Percentiles rank a stretch among this genome's conserved stretches.
These are phyloP conservation scores for Phlogophora meticulosa DNA, from an alignment of 2,888 invertebrate species.

Conservation along the genomic window DNA sequence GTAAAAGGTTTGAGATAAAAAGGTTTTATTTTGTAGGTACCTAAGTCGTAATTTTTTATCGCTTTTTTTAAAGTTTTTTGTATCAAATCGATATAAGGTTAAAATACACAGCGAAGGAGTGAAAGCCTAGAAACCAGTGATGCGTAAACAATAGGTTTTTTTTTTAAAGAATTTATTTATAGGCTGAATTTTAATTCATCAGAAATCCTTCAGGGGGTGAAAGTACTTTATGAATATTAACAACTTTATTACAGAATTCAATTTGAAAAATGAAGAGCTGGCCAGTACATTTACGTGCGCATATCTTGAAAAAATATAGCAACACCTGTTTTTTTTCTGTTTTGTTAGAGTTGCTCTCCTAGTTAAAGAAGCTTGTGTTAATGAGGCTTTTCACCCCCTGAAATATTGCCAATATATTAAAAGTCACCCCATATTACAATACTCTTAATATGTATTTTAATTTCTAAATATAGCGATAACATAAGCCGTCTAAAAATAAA, in stretches of 20 bases:
- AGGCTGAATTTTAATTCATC: no score
- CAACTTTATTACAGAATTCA: no score
- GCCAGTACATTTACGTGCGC: no score
- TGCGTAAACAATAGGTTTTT: constrained; percentile 11
- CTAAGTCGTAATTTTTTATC: neutral
- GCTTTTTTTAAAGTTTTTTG: neutral
- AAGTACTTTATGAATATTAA: no score
- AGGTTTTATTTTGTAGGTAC: neutral
- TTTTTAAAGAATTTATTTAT: no score
- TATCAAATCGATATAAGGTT: constrained; percentile 65
- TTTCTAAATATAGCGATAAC: constrained; percentile 54
- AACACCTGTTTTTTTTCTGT: no score
- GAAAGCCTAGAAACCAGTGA: constrained; percentile 32
- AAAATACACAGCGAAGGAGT: constrained; percentile 14
- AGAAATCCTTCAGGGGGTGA: no score
- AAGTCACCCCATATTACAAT: constrained; percentile 2
- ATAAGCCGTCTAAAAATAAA: constrained; percentile 73
- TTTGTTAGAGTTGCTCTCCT: no score
- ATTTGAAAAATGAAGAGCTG: no score
- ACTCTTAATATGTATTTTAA: constrained; percentile 35
- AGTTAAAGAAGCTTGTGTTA: neutral
- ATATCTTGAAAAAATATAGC: no score
- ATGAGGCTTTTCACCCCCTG: no score
- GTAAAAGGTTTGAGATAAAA: neutral
- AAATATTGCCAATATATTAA: neutral